Conservation (phyloP, 2,113 vertebrate genomes). For the Athene noctua region DNA sequence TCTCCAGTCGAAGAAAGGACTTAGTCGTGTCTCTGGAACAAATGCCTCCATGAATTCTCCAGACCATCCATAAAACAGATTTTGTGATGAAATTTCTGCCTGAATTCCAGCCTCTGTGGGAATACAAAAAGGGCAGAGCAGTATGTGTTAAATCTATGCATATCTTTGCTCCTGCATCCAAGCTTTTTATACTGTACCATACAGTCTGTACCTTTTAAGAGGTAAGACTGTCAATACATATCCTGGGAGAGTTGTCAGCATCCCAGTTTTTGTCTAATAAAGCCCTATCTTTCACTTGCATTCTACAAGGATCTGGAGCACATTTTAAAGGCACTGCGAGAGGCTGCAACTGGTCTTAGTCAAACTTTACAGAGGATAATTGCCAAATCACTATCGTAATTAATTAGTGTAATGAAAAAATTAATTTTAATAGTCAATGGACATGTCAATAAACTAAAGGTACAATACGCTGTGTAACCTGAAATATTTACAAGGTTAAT, state of each 20-base stretch:
- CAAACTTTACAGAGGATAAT: conserved; percentile 13
- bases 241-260: not conserved
- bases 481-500: conserved; percentile 38
- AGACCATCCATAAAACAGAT: conserved; percentile 18
- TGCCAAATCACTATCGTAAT: conserved; percentile 21
- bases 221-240: not conserved
- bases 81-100: conserved; percentile 35
- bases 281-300: not conserved
- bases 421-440: conserved; percentile 27
- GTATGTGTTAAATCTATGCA: not conserved
- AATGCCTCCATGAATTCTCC: conserved; percentile 32
- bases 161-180: not conserved
- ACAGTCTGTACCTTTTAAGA: conserved; percentile 3
- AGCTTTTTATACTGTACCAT: not conserved
- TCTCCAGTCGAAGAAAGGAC: not conserved
- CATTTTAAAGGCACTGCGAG: not conserved
- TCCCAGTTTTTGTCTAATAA: conserved; percentile 13
- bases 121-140: not conserved
- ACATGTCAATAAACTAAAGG: conserved; percentile 21
- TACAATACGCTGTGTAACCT: not conserved
- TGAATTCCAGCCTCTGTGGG: not conserved
- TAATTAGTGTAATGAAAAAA: conserved; percentile 38
- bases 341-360: not conserved
- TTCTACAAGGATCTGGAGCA: not conserved
- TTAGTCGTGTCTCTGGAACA: not conserved